Evolutionary conservation across 2,113 vertebrate species (phyloP), one percentile per base, ranked within the genome.

Genomic region (Pygoscelis antarcticus): DNA sequence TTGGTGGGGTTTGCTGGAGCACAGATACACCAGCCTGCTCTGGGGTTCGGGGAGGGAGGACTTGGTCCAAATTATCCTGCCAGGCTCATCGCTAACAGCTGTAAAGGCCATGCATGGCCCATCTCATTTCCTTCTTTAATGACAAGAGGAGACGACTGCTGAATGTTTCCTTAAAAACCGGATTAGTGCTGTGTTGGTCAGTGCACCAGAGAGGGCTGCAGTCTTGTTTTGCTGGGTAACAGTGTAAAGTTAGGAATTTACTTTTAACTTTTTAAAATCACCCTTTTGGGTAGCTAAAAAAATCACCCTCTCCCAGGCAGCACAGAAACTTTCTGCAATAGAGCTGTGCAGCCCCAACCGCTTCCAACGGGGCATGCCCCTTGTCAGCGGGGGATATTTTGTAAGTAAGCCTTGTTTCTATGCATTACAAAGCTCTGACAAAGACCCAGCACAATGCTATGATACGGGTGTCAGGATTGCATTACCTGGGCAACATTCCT

Each of bases 321-420:
- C 0, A 2, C 1, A 3, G 47, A 62, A 78, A n/a, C 26, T 21
- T 58, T 30, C 30, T 64, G 55, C 34, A 32, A 20, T 3, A 47
- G 40, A 79, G 30, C 38, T 38, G 38, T 44, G 61, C 29, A 30
- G 27, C 51, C 49, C 30, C 52, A 54, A 36, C 13, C 0, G 0
- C 36, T 65, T 38, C 44, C 12, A 23, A 2, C 1, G 1, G 22
- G 46, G 7, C 40, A n/a, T 13, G 23, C 2, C 13, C 12, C 13
- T 58, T n/a, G 26, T 15, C 47, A 38, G 29, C 2, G 1, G 11
- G 54, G 27, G 23, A 6, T 29, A 21, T n/a, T 72, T 20, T 51
- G 20, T 23, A 22, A 44, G 32, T 12, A 27, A 75, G 17, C 26
- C 23, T 20, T 38, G 13, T 38, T 52, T 25, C 60, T 54, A 2